Conservation (phyloP, 2,888 invertebrate species). For the Caenorhabditis plicata region DNA sequence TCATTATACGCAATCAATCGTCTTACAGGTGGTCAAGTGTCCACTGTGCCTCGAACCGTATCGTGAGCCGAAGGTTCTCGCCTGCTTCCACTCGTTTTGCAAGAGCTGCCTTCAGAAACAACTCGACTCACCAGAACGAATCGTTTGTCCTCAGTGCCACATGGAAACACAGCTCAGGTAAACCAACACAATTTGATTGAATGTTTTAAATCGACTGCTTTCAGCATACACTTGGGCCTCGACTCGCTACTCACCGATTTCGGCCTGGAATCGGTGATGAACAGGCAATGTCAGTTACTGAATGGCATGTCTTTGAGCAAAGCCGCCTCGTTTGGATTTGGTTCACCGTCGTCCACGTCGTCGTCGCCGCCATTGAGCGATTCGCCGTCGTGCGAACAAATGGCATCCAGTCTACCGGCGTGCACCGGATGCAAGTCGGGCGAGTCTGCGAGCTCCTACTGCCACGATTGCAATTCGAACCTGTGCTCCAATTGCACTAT, state of each 20-base stretch:
- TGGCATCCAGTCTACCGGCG: slow-evolving; percentile 1
- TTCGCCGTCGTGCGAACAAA: slow-evolving; percentile 37
- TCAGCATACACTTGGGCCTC: slow-evolving; percentile 68
- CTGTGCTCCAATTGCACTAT: slow-evolving; percentile 95
- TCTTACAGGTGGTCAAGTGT: slow-evolving; percentile 51
- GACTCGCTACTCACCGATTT: slow-evolving; percentile 74
- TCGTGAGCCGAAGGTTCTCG: slow-evolving; percentile 77
- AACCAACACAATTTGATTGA: background rate
- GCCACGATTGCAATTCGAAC: slow-evolving; percentile 84
- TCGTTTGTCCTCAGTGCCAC: slow-evolving; percentile 76
- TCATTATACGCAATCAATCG: no score
- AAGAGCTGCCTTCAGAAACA: slow-evolving; percentile 78
- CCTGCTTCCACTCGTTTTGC: slow-evolving; percentile 84
- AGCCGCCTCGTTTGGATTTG: slow-evolving; percentile 37
- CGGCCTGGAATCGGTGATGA: slow-evolving; percentile 47
- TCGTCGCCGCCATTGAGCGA: slow-evolving; percentile 49
- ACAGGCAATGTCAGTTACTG: slow-evolving; percentile 30
- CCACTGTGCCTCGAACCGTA: slow-evolving; percentile 72
- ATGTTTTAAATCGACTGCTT: slow-evolving; percentile 3
- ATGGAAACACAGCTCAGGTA: slow-evolving; percentile 68
- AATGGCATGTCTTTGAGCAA: slow-evolving; percentile 3
- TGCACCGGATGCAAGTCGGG: slow-evolving; percentile 88
- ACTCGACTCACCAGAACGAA: slow-evolving; percentile 66
- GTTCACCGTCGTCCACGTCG: slow-evolving; percentile 67
- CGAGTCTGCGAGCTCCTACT: slow-evolving; percentile 52